These are phyloP conservation scores for Pachyuromys duprasi DNA, from an alignment of 2,797 vertebrate genomes.

Conservation along the genomic window DNA sequence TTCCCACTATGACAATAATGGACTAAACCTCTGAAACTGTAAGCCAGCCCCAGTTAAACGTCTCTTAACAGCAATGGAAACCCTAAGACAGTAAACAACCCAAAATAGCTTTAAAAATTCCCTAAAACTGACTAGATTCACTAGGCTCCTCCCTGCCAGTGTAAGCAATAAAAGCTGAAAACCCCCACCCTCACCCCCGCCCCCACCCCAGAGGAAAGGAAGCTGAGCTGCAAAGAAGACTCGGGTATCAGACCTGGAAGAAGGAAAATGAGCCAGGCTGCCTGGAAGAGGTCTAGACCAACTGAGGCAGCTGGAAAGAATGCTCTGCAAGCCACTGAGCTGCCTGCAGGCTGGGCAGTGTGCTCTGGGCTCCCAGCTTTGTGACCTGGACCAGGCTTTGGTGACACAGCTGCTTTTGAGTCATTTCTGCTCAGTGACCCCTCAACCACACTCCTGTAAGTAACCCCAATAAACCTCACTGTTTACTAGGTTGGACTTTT, in stretches of 20 bases:
- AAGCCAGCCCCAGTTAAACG: too few species aligned
- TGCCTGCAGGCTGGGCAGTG: neutral
- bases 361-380: neutral
- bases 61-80: too few species aligned
- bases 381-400: neutral
- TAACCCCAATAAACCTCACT: neutral
- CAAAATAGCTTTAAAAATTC: neutral
- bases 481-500: neutral
- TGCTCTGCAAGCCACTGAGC: too few species aligned
- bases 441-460: neutral
- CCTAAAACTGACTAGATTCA: neutral
- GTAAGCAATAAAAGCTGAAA: neutral
- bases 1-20: too few species aligned
- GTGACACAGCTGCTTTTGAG: neutral
- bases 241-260: neutral
- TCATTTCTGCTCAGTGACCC: neutral
- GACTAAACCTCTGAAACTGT: too few species aligned
- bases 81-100: neutral
- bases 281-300: neutral
- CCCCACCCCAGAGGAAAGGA: neutral
- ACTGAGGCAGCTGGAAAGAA: neutral
- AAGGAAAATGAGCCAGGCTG: neutral
- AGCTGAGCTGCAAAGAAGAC: neutral
- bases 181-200: too few species aligned
- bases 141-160: neutral